phyloP scores from a whole-genome alignment of 2,113 vertebrate species.

The Stictonetta naevosa region DNA sequence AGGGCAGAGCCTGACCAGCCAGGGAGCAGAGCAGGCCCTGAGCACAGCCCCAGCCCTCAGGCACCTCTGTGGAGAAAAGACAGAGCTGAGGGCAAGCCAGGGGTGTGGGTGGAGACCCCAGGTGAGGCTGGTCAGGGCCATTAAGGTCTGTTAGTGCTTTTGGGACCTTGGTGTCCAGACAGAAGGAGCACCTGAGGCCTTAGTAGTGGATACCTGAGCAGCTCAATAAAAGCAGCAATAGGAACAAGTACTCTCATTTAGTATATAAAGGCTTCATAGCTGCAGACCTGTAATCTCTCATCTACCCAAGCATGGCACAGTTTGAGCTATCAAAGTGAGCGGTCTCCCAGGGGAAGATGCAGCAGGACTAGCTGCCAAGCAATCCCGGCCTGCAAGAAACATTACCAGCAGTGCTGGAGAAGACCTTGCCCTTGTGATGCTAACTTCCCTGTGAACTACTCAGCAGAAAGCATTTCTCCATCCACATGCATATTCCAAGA shows the following conservation, averaged over 20 bases:
- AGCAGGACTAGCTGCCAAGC: not conserved
- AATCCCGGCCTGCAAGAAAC: not conserved
- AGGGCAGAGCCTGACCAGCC: not conserved
- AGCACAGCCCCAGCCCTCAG: accelerated
- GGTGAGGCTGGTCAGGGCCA: not conserved
- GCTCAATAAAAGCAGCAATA: not conserved
- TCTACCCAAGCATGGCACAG: not conserved
- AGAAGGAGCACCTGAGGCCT: not conserved
- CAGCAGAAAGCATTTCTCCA: not conserved
- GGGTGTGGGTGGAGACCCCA: not conserved
- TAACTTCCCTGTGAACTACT: not conserved
- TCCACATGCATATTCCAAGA: not conserved
- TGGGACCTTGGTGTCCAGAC: not conserved
- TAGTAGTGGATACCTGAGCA: not conserved
- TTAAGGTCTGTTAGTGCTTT: not conserved
- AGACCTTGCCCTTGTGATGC: not conserved
- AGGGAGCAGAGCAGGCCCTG: not conserved
- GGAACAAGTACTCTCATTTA: not conserved
- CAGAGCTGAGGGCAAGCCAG: not conserved
- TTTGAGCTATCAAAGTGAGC: not conserved
- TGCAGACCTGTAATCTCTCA: not conserved
- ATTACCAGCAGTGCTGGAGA: not conserved
- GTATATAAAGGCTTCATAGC: not conserved
- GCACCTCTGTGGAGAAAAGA: accelerated
- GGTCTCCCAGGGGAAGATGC: not conserved